A percentile compares a stretch with the other conserved stretches of the same genome.
These are phyloP conservation scores for Xanthia icteritia DNA, from an alignment of 2,888 invertebrate species.

Conservation along the genomic window DNA sequence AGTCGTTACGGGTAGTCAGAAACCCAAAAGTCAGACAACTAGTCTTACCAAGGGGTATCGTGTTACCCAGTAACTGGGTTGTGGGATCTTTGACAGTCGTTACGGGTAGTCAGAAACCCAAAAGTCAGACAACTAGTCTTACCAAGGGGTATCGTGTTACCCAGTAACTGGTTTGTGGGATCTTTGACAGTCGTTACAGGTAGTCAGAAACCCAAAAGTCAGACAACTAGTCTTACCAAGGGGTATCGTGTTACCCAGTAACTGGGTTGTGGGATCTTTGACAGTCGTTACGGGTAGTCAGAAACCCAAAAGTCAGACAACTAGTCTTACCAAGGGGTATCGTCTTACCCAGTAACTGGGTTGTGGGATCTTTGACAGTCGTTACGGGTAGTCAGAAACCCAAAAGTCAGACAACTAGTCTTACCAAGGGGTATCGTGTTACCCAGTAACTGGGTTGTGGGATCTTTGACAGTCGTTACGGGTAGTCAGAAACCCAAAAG, in stretches of 20 bases:
- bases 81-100: too few species aligned
- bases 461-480: too few species aligned
- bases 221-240: neutral
- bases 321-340: too few species aligned
- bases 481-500: too few species aligned
- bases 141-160: too few species aligned
- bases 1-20: neutral
- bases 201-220: neutral
- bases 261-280: neutral
- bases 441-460: neutral
- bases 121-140: too few species aligned
- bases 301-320: too few species aligned
- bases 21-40: neutral
- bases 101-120: too few species aligned
- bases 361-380: neutral
- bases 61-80: neutral
- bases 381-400: neutral
- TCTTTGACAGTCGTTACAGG: neutral
- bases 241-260: neutral
- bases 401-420: neutral
- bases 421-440: neutral
- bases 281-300: too few species aligned
- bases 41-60: neutral
- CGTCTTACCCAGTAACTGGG: too few species aligned
- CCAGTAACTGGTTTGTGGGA: neutral